These are phyloP conservation scores for Ictalurus furcatus DNA, from an alignment of 2,113 vertebrate genomes.

Conservation along the genomic window DNA sequence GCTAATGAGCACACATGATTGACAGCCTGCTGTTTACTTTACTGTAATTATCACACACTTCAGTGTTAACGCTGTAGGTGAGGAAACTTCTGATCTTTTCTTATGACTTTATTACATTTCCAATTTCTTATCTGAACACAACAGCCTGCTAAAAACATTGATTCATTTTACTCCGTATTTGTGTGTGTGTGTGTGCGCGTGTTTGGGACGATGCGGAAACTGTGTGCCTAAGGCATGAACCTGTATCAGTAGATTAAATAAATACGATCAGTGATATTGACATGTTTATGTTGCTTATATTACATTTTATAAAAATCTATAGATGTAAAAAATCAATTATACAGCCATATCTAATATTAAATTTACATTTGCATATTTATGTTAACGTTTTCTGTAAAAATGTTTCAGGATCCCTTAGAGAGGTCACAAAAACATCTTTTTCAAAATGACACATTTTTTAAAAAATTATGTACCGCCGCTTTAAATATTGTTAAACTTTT, in stretches of 20 bases:
- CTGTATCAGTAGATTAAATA: constrained; percentile 5
- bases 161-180: neutral
- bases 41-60: neutral
- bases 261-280: neutral
- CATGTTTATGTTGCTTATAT: neutral
- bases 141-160: constrained; percentile 6
- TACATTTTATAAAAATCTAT: neutral
- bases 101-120: neutral
- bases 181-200: neutral
- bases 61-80: neutral
- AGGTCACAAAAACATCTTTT: neutral
- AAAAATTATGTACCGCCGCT: neutral
- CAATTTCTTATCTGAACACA: constrained; percentile 11
- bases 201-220: neutral
- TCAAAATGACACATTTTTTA: neutral
- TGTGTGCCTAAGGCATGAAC: neutral
- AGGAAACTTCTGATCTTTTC: constrained; percentile 4
- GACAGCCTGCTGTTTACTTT: neutral
- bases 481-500: neutral
- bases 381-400: neutral
- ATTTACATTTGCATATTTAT: neutral
- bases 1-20: neutral
- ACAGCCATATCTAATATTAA: neutral
- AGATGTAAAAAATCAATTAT: neutral
- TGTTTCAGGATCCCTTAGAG: neutral